A percentile compares a stretch with the other conserved stretches of the same genome.
phyloP scores from a whole-genome alignment of 2,888 invertebrate genomes.

The Orthosia gothica region DNA sequence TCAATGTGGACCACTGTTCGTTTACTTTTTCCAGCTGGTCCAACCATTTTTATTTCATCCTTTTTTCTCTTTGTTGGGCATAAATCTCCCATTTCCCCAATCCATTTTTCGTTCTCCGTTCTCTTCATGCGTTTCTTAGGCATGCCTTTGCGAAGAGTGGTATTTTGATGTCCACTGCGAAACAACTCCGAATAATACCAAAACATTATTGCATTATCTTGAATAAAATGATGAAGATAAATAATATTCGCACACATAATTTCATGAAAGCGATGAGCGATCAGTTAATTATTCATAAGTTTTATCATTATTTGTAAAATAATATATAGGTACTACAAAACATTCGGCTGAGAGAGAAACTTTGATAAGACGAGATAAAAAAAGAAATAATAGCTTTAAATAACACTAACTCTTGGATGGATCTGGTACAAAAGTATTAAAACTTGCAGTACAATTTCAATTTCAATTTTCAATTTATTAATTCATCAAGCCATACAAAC shows the following conservation, averaged over 20 bases:
- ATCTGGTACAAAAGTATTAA: not conserved
- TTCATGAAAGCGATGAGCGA: too few species aligned
- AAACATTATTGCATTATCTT: not conserved
- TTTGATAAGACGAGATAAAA: not conserved
- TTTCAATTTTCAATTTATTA: too few species aligned
- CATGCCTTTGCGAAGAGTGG: not conserved
- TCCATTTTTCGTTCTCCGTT: not conserved
- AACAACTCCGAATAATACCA: not conserved
- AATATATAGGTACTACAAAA: not conserved
- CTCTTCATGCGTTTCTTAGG: not conserved
- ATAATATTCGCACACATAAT: too few species aligned
- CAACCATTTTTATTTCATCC: not conserved
- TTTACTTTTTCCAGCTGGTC: not conserved
- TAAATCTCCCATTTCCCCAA: too few species aligned
- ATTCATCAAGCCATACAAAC: too few species aligned
- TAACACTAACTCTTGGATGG: not conserved
- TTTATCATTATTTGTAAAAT: not conserved
- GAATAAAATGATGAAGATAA: too few species aligned
- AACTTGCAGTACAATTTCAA: too few species aligned
- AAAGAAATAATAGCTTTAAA: not conserved
- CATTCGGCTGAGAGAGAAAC: not conserved
- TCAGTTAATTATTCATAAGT: not conserved
- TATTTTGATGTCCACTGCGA: too few species aligned
- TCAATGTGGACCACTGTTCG: not conserved
- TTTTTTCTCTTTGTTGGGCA: too few species aligned